Evolutionary conservation across 2,888 invertebrate species (phyloP), one percentile per base, ranked within the genome.

Genomic region (Dynastes grantii): DNA sequence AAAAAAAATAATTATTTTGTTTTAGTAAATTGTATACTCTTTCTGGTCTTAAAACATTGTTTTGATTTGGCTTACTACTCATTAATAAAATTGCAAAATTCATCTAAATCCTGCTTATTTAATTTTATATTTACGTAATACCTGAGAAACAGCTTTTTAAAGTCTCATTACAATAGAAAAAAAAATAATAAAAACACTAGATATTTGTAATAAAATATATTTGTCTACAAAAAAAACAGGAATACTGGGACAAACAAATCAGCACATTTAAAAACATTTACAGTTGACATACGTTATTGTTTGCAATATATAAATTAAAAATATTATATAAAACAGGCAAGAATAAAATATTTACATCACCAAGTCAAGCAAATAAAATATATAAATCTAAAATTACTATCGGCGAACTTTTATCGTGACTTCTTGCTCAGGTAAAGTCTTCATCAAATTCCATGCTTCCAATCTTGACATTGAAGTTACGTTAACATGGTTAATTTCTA

Each of bases 401-500:
- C 84, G 81, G 76, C 82, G 82, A 61, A 84, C 81, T 76, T 80
- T 82, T 61, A 96, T 90, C 81, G 91, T 92, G 81, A 97, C 94
- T 86, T 94, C 93, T 78, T 98, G 98, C 86, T 96, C 94, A 76
- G 96, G 95, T 82, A 98, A 89, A 85, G 95, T 95, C 89, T 98
- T 98, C 90, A 98, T 94, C 80, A 95, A 93, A 83, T 95, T 95
- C 98, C 98, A 98, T 76, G 97, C 97, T 90, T 97, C 97, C 83
- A 97, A 96, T 85, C 98, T 93, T n/a, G 97, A 95, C 92, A 96
- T 94, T 80, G 93, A 92, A 81, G 94, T 93, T 86, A 97, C 94
- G 83, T 95, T 94, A 82, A 92, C 92, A 76, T 94, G 95, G 84
- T 97, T 97, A 76, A 97, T 95, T 83, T 93, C 92, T 51, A 97